Evolutionary conservation across 2,797 vertebrate genomes (phyloP).

Genomic region (Artibeus lituratus): DNA sequence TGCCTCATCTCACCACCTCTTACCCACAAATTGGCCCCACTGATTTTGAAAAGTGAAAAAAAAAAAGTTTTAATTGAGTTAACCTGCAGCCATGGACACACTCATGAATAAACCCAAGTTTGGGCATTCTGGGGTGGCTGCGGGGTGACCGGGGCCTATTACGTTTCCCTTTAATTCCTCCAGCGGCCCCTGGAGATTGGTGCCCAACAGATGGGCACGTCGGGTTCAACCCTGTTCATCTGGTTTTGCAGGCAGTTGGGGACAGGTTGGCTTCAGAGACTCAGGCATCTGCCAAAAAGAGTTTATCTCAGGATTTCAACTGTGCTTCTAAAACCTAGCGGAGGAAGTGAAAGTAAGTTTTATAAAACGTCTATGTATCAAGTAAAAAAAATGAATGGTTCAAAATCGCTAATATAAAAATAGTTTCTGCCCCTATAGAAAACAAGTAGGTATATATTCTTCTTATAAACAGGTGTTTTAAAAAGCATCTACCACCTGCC

Average conservation of each 20-base stretch:
- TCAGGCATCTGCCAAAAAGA: not conserved
- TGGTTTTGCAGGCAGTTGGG: accelerated
- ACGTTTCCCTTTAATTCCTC: too few species aligned
- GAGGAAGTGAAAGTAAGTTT: not conserved
- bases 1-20: not conserved
- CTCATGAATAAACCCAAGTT: not conserved
- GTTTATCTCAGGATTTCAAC: not conserved
- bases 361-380: not conserved
- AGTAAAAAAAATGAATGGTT: not conserved
- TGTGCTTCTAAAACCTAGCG: not conserved
- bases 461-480: not conserved
- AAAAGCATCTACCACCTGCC: not conserved
- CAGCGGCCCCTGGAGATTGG: not conserved
- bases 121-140: not conserved
- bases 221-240: not conserved
- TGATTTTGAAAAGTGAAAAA: not conserved
- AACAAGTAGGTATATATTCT: not conserved
- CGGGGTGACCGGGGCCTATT: not conserved
- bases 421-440: not conserved
- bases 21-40: not conserved
- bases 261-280: not conserved
- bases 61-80: not conserved
- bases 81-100: not conserved
- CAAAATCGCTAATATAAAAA: slow-evolving; percentile 32
- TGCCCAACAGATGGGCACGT: accelerated